Base-by-base conservation (phyloP, 2,797 vertebrate genomes). In the Clarias pachynema region DNA sequence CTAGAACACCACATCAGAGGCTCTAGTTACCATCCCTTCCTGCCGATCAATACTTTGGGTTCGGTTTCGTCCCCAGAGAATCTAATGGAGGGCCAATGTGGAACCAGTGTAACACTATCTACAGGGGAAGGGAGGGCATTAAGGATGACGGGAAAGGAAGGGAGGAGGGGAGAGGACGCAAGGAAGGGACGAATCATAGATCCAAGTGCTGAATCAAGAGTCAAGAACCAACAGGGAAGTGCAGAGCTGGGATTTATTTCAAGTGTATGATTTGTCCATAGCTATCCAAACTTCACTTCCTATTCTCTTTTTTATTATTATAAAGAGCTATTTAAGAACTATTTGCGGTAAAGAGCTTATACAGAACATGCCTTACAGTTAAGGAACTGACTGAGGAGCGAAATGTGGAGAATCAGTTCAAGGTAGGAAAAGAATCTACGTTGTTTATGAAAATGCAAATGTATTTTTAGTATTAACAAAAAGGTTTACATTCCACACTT, bases 1-100 rank as follows among this genome's bases (percentile, higher is more conserved):
- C 86, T 85, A 92, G 90, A 92, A 96, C 94, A 94, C 93, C 94
- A 93, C 81, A 87, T 89, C 93, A 93, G 94, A 95, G 90, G 96
- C 96, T 99, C 97, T 93, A 91, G 96, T 98, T 99, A 98, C 97
- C 95, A 92, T 93, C 93, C 85, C 95, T 97, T 96, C 95, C 94
- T 93, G 91, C 94, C 94, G 96, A 99, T 99, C 98, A 95, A 99
- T 99, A 98, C 95, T 93, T 95, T 94, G 96, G 96, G 94, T 97
- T 94, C 96, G 94, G 96, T 98, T 98, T 94, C 94, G 95, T 98
- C 98, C 98, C 97, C 90, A 87, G 96, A 96, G 97, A 95, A 95
- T 93, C 96, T 98, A 99, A 99, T 98, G 97, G 97, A 96, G 96
- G 96, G 95, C 95, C 92, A 95, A 95, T 94, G 95, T 95, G 95